A percentile compares a stretch with the other conserved stretches of the same genome.
Conservation (phyloP, 2,888 invertebrate species). For the Ophion ventricosus region DNA sequence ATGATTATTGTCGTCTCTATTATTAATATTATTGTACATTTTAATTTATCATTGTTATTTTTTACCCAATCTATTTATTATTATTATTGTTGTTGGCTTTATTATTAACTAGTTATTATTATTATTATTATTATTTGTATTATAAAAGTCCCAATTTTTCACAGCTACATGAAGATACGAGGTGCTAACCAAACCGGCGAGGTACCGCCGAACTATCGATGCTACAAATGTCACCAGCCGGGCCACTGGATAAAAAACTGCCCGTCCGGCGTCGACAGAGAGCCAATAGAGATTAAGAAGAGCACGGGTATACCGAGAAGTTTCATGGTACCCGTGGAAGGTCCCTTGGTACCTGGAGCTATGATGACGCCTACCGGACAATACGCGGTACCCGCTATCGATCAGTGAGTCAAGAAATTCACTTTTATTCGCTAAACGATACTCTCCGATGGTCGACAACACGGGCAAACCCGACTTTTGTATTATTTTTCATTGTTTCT, state of each 20-base stretch:
- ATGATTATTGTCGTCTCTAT: too few relatives aligned
- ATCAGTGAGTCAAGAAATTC: constrained; percentile 87
- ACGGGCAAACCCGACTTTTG: background rate
- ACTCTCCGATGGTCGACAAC: background rate
- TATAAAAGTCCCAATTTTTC: background rate
- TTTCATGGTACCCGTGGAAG: constrained; percentile 97
- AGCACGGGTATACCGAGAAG: constrained; percentile 99
- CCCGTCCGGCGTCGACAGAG: constrained; percentile 88
- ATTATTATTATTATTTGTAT: background rate
- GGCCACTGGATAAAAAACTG: constrained; percentile 99
- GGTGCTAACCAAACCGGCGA: constrained; percentile 95
- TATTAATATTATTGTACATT: too few relatives aligned
- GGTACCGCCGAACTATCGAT: constrained; percentile 96
- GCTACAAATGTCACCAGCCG: constrained; percentile 96
- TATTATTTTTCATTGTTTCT: background rate
- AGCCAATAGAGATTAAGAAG: constrained; percentile 92
- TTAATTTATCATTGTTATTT: too few relatives aligned
- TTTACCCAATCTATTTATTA: too few relatives aligned
- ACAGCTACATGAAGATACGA: constrained; percentile 94
- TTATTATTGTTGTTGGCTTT: too few relatives aligned
- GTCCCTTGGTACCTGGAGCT: constrained; percentile 94
- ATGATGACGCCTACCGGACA: constrained; percentile 95
- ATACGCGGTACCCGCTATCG: constrained; percentile 94
- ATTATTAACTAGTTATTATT: too few relatives aligned
- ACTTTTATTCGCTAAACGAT: background rate